These are phyloP conservation scores for Gadus chalcogrammus DNA, from an alignment of 2,113 vertebrate genomes.

Conservation along the genomic window DNA sequence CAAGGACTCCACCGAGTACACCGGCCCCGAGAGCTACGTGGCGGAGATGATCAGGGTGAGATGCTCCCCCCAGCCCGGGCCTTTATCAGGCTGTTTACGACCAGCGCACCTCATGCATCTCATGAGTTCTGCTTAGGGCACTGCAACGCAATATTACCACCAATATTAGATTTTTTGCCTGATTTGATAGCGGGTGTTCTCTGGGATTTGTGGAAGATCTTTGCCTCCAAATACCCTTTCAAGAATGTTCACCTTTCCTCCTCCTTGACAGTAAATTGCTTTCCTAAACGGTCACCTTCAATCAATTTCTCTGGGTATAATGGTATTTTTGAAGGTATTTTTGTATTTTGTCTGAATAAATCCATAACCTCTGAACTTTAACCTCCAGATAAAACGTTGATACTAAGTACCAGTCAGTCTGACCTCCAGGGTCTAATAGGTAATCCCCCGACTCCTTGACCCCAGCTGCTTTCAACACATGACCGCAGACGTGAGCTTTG, in stretches of 20 bases:
- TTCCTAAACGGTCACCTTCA: no score
- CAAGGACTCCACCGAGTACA: slow-evolving; percentile 97
- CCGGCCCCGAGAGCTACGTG: slow-evolving; percentile 96
- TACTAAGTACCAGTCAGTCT: background rate
- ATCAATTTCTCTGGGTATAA: no score
- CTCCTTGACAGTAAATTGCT: no score
- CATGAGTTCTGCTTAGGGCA: no score
- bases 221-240: background rate
- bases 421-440: slow-evolving; percentile 27
- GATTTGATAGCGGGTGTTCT: background rate
- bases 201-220: background rate
- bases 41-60: slow-evolving; percentile 98
- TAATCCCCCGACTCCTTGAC: slow-evolving; percentile 50
- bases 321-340: no score
- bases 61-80: background rate
- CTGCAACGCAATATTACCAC: no score
- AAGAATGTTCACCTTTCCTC: background rate
- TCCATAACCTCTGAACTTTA: no score
- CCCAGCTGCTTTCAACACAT: slow-evolving; percentile 42
- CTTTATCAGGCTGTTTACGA: background rate
- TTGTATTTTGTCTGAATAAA: no score
- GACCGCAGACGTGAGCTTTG: slow-evolving; percentile 51
- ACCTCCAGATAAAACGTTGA: no score
- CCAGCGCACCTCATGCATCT: background rate
- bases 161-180: no score